phyloP scores from a whole-genome alignment of 2,797 vertebrate genomes.

The Schizopygopsis malacanthus region DNA sequence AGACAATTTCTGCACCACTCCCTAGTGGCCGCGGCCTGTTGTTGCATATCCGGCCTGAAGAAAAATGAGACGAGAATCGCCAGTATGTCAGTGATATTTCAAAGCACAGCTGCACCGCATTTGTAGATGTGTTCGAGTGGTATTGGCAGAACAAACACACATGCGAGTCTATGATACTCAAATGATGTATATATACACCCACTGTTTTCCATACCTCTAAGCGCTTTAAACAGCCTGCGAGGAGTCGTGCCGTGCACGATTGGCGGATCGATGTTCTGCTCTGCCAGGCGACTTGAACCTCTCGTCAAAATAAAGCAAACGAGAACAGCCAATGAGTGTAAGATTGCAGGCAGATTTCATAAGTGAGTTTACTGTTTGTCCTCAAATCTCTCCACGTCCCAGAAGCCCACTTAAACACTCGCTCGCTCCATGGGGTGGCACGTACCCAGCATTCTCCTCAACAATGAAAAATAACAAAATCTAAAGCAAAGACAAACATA shows the following conservation, averaged over 20 bases:
- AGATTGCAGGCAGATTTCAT: constrained; percentile 58
- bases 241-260: neutral
- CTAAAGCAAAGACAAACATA: constrained; percentile 68
- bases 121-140: constrained; percentile 11
- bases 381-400: constrained; percentile 63
- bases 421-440: constrained; percentile 68
- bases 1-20: constrained; percentile 72
- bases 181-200: neutral
- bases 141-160: neutral
- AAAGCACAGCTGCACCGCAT: constrained; percentile 34
- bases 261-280: neutral
- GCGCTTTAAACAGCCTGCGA: neutral
- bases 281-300: constrained; percentile 44
- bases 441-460: constrained; percentile 65
- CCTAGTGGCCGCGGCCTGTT: constrained; percentile 66
- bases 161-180: neutral
- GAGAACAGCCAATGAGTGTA: constrained; percentile 63
- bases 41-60: constrained; percentile 60
- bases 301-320: constrained; percentile 34
- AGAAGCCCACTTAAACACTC: constrained; percentile 68
- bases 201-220: neutral
- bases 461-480: constrained; percentile 71
- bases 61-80: constrained; percentile 49
- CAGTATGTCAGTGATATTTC: constrained; percentile 25
- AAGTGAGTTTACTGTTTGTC: constrained; percentile 68